A percentile compares a stretch with the other conserved stretches of the same genome.
Evolutionary conservation across 2,888 invertebrate species (phyloP).

Genomic region (Caradrina clavipalpis): DNA sequence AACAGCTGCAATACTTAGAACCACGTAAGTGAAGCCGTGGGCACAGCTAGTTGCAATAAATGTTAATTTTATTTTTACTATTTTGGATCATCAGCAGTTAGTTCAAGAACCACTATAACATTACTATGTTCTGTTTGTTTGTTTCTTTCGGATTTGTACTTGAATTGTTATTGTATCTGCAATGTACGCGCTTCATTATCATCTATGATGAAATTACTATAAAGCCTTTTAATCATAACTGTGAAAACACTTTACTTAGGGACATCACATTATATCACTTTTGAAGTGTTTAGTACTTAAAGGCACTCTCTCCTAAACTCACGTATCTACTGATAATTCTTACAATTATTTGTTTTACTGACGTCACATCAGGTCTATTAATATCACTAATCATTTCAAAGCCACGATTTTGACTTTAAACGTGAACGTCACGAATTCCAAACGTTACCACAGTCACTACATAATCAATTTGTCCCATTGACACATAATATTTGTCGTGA

Average conservation of each 20-base stretch:
- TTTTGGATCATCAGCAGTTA: too few species aligned
- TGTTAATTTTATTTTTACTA: too few species aligned
- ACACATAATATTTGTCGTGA: conserved; percentile 32
- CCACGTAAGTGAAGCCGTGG: too few species aligned
- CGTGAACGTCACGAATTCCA: conserved; percentile 28
- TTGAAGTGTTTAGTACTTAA: conserved; percentile 1
- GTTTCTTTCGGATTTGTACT: neutral
- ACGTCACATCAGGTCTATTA: conserved; percentile 33
- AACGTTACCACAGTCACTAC: conserved; percentile 16
- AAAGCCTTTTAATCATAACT: conserved; percentile 10
- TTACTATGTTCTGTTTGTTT: too few species aligned
- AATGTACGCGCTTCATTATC: neutral
- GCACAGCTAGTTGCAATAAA: too few species aligned
- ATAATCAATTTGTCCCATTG: conserved; percentile 41
- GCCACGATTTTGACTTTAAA: conserved; percentile 24
- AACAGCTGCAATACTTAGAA: too few species aligned
- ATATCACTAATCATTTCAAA: conserved; percentile 27
- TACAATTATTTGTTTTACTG: conserved; percentile 16
- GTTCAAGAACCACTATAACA: too few species aligned
- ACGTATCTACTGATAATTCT: neutral
- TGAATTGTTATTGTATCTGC: neutral
- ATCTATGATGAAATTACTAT: conserved; percentile 11
- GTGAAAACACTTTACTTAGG: conserved; percentile 10
- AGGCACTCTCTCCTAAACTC: conserved; percentile 5
- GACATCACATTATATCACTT: neutral